Evolutionary conservation across 2,113 vertebrate genomes (phyloP), one percentile per base, ranked within the genome.

Genomic region (Cyanoderma ruficeps): DNA sequence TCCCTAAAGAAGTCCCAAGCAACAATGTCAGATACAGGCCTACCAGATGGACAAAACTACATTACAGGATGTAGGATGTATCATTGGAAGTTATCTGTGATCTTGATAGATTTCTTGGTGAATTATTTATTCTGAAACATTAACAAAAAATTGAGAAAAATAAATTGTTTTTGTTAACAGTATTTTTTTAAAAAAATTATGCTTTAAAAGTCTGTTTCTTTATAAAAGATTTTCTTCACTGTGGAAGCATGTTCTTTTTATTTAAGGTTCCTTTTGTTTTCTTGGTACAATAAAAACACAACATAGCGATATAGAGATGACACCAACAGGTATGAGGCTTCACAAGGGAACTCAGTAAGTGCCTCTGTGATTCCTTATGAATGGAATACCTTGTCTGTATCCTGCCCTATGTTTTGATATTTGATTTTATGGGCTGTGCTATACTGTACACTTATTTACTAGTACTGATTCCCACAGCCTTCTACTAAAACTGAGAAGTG

Each of bases 101-200:
- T 39, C 28, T 82, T 78, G 37, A 24, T 8, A 30, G 5, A 5
- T 16, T 61, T 94, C 9, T 21, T 14, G 14, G 25, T n/a, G 5
- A n/a, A 6, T 28, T 88, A 8, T 33, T 1, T 25, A 30, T 81
- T 60, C 23, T 39, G 4, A 64, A 56, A 1, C 9, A 2, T 2
- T 39, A 56, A 61, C 11, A 60, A 25, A 59, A 35, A 93, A 31
- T 14, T 30, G 6, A 42, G 25, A 19, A 60, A 74, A 31, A 5
- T 8, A 65, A 23, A 35, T 7, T 22, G 0, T 23, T 37, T 35
- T 4, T 75, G 27, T 50, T 31, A 83, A 49, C 3, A 70, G 33
- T 12, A 39, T 35, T 23, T 0, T 7, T 13, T n/a, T 50, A n/a
- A n/a, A n/a, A n/a, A 9, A 2, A 33, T 33, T 65, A 6, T 47